These are phyloP conservation scores for Leptarthrus brevirostris DNA, from an alignment of 2,888 invertebrate species.

Conservation along the genomic window DNA sequence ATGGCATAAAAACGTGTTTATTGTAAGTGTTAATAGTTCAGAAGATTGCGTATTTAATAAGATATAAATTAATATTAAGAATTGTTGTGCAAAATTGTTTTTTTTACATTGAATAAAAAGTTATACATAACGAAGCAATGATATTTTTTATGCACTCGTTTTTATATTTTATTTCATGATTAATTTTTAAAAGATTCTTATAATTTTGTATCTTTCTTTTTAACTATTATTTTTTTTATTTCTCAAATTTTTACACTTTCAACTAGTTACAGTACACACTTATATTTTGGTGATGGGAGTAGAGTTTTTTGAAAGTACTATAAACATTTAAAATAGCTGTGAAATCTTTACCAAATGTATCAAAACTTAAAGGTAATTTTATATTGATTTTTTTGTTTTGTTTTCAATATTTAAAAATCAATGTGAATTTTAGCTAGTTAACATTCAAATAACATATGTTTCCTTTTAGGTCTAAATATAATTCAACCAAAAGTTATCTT, in stretches of 20 bases:
- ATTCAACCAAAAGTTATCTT: slow-evolving; percentile 55
- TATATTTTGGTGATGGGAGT: slow-evolving; percentile 51
- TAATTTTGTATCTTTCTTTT: slow-evolving; percentile 47
- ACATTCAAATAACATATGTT: slow-evolving; percentile 57
- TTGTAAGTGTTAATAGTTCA: too few species aligned
- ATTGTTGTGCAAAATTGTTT: too few species aligned
- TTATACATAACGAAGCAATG: too few species aligned
- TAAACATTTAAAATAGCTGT: not conserved
- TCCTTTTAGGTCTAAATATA: slow-evolving; percentile 57
- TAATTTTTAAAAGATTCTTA: slow-evolving; percentile 22
- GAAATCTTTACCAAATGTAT: slow-evolving; percentile 38
- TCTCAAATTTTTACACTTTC: slow-evolving; percentile 17
- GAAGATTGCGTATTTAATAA: too few species aligned
- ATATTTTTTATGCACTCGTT: too few species aligned
- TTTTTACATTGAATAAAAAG: too few species aligned
- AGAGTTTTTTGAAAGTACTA: slow-evolving; percentile 9
- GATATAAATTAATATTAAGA: too few species aligned
- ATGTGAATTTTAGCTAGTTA: not conserved
- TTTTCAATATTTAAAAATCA: not conserved
- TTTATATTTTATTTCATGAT: not conserved
- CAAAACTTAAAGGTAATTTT: slow-evolving; percentile 48
- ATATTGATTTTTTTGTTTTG: slow-evolving; percentile 16
- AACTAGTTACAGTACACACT: slow-evolving; percentile 34
- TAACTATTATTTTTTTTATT: slow-evolving; percentile 21
- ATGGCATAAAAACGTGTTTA: too few species aligned